phyloP scores from a whole-genome alignment of 2,888 invertebrate species.

The Druceiella hillmani region DNA sequence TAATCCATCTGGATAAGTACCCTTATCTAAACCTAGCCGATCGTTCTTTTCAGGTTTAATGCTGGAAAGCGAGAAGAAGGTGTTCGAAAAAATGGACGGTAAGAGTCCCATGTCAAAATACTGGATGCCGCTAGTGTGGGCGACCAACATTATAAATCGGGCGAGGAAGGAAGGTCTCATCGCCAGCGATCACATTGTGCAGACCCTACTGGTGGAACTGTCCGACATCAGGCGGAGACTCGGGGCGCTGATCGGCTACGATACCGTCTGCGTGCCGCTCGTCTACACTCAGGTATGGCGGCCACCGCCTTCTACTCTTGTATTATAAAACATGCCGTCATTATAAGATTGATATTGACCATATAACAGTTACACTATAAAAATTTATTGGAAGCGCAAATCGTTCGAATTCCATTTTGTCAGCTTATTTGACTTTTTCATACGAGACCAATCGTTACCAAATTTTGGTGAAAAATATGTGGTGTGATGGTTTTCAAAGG shows the following conservation, averaged over 20 bases:
- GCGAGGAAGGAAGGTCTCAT: conserved; percentile 81
- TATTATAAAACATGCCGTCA: no score
- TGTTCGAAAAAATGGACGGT: conserved; percentile 84
- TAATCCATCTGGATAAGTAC: no score
- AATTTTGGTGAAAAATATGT: no score
- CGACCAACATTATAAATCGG: conserved; percentile 84
- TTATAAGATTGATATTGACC: no score
- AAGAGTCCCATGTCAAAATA: conserved; percentile 85
- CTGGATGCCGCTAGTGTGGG: conserved; percentile 94
- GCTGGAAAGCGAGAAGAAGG: conserved; percentile 87
- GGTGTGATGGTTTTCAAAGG: no score
- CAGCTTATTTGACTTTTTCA: no score
- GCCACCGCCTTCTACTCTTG: no score
- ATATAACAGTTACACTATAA: no score
- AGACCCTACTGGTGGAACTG: conserved; percentile 82
- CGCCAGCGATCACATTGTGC: conserved; percentile 86
- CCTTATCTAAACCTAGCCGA: no score
- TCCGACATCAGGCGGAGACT: conserved; percentile 82
- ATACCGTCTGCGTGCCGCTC: conserved; percentile 86
- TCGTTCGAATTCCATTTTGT: no score
- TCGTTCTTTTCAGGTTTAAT: conserved; percentile 62
- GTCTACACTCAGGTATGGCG: conserved; percentile 88
- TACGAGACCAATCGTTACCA: no score
- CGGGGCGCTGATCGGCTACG: conserved; percentile 83
- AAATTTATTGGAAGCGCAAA: no score